Conservation (phyloP, 2,888 invertebrate species). For the Cremastinae sp. region DNA sequence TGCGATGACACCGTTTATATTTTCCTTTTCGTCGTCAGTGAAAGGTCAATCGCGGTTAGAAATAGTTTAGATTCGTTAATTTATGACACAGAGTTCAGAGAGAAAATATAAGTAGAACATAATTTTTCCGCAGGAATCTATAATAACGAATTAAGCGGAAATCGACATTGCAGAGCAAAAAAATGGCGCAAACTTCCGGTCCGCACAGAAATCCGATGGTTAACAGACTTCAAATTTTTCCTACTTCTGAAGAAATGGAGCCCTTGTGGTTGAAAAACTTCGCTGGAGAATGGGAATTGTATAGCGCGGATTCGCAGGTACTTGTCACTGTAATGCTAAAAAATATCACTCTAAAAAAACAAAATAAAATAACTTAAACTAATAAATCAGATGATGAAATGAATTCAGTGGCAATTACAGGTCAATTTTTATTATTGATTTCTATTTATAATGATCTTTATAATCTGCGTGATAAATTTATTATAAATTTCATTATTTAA, state of each 20-base stretch:
- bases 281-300: constrained; percentile 1
- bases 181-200: constrained; percentile 34
- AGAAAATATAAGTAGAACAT: too few relatives aligned
- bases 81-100: not conserved
- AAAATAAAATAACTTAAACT: not conserved
- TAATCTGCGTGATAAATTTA: too few relatives aligned
- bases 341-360: not conserved
- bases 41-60: constrained; percentile 9
- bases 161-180: not conserved
- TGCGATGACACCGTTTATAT: constrained; percentile 52
- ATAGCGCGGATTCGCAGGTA: constrained; percentile 25
- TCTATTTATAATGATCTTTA: too few relatives aligned
- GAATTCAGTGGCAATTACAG: too few relatives aligned
- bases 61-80: not conserved
- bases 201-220: constrained; percentile 20
- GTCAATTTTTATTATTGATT: too few relatives aligned
- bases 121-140: not conserved
- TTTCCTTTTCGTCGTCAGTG: constrained; percentile 50
- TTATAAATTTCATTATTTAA: too few relatives aligned
- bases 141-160: not conserved
- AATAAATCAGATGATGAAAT: too few relatives aligned
- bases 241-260: constrained; percentile 19
- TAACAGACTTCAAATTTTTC: constrained; percentile 21
- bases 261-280: constrained; percentile 2
- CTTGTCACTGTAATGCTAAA: not conserved